Evolutionary conservation across 2,797 vertebrate species (phyloP).

Genomic region (Orientallactaga sibirica): DNA sequence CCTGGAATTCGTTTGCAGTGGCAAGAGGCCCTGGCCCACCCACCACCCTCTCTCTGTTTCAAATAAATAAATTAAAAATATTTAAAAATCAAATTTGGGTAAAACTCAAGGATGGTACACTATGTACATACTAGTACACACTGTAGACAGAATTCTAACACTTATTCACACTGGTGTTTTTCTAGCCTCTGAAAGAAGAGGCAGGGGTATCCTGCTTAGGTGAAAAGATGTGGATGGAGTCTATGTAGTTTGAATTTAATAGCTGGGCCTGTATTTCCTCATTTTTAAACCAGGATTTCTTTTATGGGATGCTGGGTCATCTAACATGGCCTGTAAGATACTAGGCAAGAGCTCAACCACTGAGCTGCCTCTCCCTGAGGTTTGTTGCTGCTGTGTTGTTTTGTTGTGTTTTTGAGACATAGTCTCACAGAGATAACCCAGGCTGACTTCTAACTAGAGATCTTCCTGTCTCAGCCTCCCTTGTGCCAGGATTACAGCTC

Average conservation of each 20-base stretch:
- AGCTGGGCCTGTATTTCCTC: not conserved
- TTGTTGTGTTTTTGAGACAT: not conserved
- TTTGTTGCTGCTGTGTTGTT: not conserved
- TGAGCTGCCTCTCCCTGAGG: not conserved
- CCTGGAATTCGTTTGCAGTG: too few species aligned
- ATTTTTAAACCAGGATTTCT: slow-evolving; percentile 19
- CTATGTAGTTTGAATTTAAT: not conserved
- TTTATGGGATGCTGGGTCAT: not conserved
- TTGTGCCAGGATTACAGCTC: not conserved
- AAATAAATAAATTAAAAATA: too few species aligned
- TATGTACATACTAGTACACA: not conserved
- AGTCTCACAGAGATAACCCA: not conserved
- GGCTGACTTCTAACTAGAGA: not conserved
- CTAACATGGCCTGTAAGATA: not conserved
- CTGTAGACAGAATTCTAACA: not conserved
- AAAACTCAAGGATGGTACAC: not conserved
- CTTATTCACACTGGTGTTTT: not conserved
- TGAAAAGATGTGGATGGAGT: not conserved
- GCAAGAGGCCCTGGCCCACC: too few species aligned
- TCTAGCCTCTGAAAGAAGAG: not conserved
- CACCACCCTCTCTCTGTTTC: too few species aligned
- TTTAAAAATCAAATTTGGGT: not conserved
- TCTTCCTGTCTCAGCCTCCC: not conserved
- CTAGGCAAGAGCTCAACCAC: not conserved
- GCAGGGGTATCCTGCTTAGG: not conserved